Percentiles rank a stretch among this genome's conserved stretches.
Evolutionary conservation across 1,140 invertebrate genomes (phyloP).

Genomic region (Drosophila santomea): DNA sequence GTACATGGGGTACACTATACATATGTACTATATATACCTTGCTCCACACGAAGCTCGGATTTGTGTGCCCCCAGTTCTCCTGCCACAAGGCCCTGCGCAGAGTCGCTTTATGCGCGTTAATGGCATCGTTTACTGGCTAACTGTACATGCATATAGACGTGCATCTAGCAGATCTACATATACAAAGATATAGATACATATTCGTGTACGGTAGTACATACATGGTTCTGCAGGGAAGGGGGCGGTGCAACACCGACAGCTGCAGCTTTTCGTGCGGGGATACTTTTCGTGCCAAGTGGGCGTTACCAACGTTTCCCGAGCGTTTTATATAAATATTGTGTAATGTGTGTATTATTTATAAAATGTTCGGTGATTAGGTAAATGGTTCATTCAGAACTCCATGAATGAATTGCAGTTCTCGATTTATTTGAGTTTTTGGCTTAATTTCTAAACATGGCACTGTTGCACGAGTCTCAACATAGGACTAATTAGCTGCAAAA

Average conservation of each 20-base stretch:
- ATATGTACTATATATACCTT: background rate
- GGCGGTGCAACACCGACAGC: conserved; percentile 48
- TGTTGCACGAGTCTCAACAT: background rate
- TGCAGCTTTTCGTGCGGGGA: conserved; percentile 25
- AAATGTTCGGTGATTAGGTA: conserved; percentile 39
- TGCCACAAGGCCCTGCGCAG: conserved; percentile 62
- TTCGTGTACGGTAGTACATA: conserved; percentile 20
- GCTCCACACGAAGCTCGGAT: conserved; percentile 21
- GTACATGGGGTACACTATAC: conserved; percentile 16
- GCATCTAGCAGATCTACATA: conserved; percentile 17
- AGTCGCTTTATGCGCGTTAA: conserved; percentile 79
- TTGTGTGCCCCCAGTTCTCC: conserved; percentile 24
- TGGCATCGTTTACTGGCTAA: conserved; percentile 83
- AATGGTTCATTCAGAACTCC: background rate
- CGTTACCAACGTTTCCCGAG: conserved; percentile 42
- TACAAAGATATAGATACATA: background rate
- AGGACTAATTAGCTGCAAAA: background rate
- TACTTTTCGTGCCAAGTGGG: conserved; percentile 41
- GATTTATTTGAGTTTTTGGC: background rate
- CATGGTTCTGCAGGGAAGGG: conserved; percentile 22
- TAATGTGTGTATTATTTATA: conserved; percentile 26
- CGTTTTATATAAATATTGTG: conserved; percentile 30
- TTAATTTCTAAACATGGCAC: background rate
- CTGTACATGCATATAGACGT: conserved; percentile 61
- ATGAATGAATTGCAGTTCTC: background rate